These are phyloP conservation scores for Elmis aenea DNA, from an alignment of 2,888 invertebrate genomes.

Conservation along the genomic window DNA sequence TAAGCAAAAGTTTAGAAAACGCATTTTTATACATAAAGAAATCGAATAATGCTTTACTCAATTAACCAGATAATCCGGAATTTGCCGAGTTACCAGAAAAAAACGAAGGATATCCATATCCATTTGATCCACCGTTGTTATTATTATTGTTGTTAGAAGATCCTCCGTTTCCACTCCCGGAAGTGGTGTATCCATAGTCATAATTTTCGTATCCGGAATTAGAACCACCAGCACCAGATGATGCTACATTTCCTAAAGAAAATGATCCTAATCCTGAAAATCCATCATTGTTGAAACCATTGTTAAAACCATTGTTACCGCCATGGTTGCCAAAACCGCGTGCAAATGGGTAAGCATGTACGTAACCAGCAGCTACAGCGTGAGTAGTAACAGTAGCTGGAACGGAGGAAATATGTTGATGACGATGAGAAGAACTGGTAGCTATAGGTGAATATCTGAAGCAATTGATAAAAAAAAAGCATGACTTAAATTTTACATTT, in stretches of 20 bases:
- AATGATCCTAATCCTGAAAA: no score
- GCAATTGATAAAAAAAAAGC: no score
- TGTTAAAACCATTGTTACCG: conserved; percentile 5
- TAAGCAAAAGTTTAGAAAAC: no score
- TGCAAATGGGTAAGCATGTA: conserved; percentile 11
- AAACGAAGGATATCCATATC: conserved; percentile 13
- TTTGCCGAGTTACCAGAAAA: not conserved
- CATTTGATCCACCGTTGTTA: conserved; percentile 1
- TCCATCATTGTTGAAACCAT: not conserved
- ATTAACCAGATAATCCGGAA: conserved; percentile 3
- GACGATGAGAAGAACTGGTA: conserved; percentile 15
- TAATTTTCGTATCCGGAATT: no score
- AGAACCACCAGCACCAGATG: not conserved
- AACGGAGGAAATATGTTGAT: conserved; percentile 16
- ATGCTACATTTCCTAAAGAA: conserved; percentile 4
- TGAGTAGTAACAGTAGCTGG: conserved; percentile 16
- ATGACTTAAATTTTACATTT: no score
- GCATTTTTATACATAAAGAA: no score
- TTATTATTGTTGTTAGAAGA: conserved; percentile 2
- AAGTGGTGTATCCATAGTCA: no score
- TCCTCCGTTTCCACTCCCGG: conserved; percentile 1
- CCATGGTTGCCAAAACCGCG: conserved; percentile 7
- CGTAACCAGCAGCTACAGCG: conserved; percentile 12
- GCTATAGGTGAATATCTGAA: no score
- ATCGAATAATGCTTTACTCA: no score